Conservation (phyloP, 2,888 invertebrate species). For the Coecobrya sp. region DNA sequence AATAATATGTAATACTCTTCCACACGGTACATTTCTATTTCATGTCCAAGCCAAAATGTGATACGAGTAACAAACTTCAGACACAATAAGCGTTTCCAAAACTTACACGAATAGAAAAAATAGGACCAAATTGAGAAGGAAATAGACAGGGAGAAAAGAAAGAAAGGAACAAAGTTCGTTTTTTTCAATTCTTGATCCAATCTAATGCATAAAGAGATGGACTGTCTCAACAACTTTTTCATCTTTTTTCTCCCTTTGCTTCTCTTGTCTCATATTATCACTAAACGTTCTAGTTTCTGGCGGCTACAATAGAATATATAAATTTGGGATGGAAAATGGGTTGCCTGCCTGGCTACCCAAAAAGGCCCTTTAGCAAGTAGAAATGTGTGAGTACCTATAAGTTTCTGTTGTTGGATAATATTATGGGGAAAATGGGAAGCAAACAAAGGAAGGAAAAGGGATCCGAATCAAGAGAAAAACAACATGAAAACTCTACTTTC, state of each 20-base stretch:
- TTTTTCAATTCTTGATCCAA: slow-evolving; percentile 72
- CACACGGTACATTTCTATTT: too few relatives aligned
- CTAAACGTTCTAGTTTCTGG: slow-evolving; percentile 74
- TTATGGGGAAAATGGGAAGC: slow-evolving; percentile 3
- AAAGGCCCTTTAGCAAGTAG: background rate
- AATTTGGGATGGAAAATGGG: background rate
- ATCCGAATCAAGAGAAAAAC: background rate
- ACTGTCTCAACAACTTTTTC: slow-evolving; percentile 74
- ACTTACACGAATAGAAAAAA: slow-evolving; percentile 44
- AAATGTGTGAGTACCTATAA: background rate
- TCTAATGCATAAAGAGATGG: slow-evolving; percentile 73
- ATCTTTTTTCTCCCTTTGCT: background rate
- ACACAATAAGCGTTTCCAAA: slow-evolving; percentile 58
- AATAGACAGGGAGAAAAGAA: slow-evolving; percentile 24
- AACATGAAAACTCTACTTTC: background rate
- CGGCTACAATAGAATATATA: slow-evolving; percentile 7
- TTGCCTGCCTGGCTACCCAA: background rate
- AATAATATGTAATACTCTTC: too few relatives aligned
- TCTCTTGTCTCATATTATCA: background rate
- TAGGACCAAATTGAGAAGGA: background rate
- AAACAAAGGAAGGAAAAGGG: slow-evolving; percentile 1
- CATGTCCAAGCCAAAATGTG: background rate
- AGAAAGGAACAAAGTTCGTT: slow-evolving; percentile 44
- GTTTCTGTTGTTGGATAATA: slow-evolving; percentile 1
- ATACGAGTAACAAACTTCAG: slow-evolving; percentile 53